These are phyloP conservation scores for Oryzias javanicus DNA, from an alignment of 2,113 vertebrate genomes.

Conservation along the genomic window DNA sequence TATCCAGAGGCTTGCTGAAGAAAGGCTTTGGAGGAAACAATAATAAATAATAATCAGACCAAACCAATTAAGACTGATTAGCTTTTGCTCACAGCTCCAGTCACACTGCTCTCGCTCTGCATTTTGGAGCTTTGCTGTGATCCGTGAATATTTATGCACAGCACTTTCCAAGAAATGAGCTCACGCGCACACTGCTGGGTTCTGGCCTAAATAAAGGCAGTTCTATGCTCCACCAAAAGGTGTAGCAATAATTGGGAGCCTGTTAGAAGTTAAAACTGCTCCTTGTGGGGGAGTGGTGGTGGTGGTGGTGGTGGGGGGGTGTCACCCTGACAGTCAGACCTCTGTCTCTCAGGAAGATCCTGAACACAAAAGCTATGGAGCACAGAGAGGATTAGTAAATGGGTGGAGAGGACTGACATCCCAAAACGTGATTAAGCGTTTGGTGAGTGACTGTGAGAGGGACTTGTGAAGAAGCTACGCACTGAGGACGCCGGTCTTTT, in stretches of 20 bases:
- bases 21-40: conserved; percentile 63
- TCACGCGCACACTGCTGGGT: conserved; percentile 7
- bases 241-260: conserved; percentile 24
- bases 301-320: no score
- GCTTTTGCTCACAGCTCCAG: conserved; percentile 31
- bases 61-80: conserved; percentile 63
- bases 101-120: conserved; percentile 16
- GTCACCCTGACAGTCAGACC: conserved; percentile 21
- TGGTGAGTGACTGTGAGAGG: conserved; percentile 51
- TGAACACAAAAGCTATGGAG: conserved; percentile 52
- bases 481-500: conserved; percentile 53
- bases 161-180: not conserved
- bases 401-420: conserved; percentile 56
- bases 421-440: conserved; percentile 69
- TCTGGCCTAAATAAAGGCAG: conserved; percentile 14
- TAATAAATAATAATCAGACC: conserved; percentile 73
- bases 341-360: conserved; percentile 24
- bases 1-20: conserved; percentile 56
- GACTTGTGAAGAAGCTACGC: conserved; percentile 52
- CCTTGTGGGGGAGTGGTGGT: conserved; percentile 25
- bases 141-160: conserved; percentile 18
- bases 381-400: conserved; percentile 57
- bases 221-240: conserved; percentile 9
- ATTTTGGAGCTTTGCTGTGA: conserved; percentile 7
- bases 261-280: conserved; percentile 5